Base-by-base conservation (phyloP, 1,140 invertebrate genomes). In the Stenopsyche tienmushanensis region DNA sequence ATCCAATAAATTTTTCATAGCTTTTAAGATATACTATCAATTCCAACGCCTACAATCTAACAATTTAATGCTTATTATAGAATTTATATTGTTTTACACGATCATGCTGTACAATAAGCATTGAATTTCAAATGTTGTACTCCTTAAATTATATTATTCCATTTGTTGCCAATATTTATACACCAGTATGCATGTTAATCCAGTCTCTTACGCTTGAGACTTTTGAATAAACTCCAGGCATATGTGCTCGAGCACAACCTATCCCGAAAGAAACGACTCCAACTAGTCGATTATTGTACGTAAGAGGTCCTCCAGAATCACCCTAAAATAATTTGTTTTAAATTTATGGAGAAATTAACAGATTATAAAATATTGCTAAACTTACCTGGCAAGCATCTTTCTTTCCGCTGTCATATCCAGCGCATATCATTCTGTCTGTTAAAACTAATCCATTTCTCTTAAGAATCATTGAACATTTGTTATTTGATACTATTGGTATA, bases 251-350 rank as follows among this genome's bases (percentile, higher is more conserved):
- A 1, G 78, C 86, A 70, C 87, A 89, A 1, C 82, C 82, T 9
- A 81, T 78, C 0, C 86, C 86, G 76, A 84, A 87, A 0, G 84
- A 85, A 2, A 85, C 83, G 13, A 86, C 69, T 0, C 86, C 86
- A 0, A 81, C 71, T 3, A 86, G 70, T 55, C 79, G 74, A 2
- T 74, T 76, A 44, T 76, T 74, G 1, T 65, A 7, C 10, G 77
- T 73, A 7, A 78, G 71, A 54, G 78, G 78, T 0, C 80, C 78
- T 5, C 79, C 80, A 1, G 78, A 80, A 50, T 80, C 78, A 62
- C 80, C 81, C 79, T 82, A 72, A 5, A 73, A 69, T 26, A 17
- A 55, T 26, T 60, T 49, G 39, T 21, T 24, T 53, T 25, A 62
- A 65, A 57, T 47, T 42, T 45, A 60, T 10, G 18, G 10, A 24